Percentiles rank a stretch among this genome's conserved stretches.
Conservation (phyloP, 2,113 vertebrate species). For the Embiotoca jacksoni region DNA sequence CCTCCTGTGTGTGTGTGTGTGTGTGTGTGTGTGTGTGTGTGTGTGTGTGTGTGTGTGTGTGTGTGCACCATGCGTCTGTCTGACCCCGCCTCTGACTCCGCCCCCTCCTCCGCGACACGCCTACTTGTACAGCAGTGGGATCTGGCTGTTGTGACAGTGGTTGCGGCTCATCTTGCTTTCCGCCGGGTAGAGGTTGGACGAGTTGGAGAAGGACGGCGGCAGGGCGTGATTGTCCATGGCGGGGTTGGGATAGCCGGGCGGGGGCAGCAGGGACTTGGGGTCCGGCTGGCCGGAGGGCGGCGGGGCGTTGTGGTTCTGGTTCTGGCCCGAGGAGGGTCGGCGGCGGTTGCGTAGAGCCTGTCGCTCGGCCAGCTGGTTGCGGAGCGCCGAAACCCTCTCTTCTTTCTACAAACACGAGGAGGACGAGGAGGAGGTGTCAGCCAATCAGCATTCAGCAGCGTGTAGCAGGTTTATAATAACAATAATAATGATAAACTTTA, state of each 20-base stretch:
- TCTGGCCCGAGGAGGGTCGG: slow-evolving; percentile 83
- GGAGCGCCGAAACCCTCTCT: slow-evolving; percentile 91
- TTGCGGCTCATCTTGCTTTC: slow-evolving; percentile 91
- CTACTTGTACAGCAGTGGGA: slow-evolving; percentile 93
- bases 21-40: slow-evolving; percentile 46
- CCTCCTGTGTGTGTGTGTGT: slow-evolving; percentile 44
- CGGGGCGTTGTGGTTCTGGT: slow-evolving; percentile 83
- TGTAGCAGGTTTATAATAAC: too few relatives aligned
- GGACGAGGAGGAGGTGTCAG: background rate
- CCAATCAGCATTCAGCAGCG: background rate
- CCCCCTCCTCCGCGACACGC: background rate
- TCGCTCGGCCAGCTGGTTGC: slow-evolving; percentile 91
- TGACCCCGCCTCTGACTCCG: background rate
- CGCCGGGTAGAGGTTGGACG: slow-evolving; percentile 86
- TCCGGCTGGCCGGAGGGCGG: slow-evolving; percentile 75
- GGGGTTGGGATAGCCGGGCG: slow-evolving; percentile 85
- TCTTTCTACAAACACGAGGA: slow-evolving; percentile 86
- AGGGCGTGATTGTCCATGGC: slow-evolving; percentile 84
- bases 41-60: slow-evolving; percentile 47
- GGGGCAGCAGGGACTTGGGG: slow-evolving; percentile 84
- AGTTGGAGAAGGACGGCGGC: slow-evolving; percentile 85
- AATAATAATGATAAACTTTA: too few relatives aligned
- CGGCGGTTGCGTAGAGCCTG: slow-evolving; percentile 91
- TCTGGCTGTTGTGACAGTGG: slow-evolving; percentile 93
- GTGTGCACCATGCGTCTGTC: slow-evolving; percentile 15